Evolutionary conservation across 2,888 invertebrate species (phyloP).

Genomic region (Pristionchus mayeri): DNA sequence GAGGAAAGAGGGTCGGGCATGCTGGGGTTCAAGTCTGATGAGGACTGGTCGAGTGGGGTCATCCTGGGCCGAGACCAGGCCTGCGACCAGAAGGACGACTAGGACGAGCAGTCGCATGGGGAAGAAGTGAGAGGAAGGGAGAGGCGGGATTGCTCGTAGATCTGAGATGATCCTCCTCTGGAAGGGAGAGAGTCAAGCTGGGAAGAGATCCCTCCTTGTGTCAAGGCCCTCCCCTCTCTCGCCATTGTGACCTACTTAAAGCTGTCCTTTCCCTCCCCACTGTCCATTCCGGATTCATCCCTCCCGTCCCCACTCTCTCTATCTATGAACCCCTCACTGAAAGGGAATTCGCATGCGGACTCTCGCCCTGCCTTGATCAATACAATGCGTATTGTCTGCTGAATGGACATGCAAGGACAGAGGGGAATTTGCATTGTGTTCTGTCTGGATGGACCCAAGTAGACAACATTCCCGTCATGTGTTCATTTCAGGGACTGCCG

Average conservation of each 20-base stretch:
- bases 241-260: slow-evolving; percentile 44
- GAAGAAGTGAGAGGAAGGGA: not conserved
- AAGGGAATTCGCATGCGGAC: slow-evolving; percentile 31
- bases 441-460: slow-evolving; percentile 18
- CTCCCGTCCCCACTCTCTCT: slow-evolving; percentile 32
- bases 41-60: slow-evolving; percentile 62
- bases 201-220: slow-evolving; percentile 19
- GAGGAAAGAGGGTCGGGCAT: slow-evolving; percentile 56
- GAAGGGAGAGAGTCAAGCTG: slow-evolving; percentile 23
- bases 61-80: slow-evolving; percentile 53
- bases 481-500: not conserved
- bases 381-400: slow-evolving; percentile 21
- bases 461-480: not conserved
- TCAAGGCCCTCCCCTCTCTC: slow-evolving; percentile 46
- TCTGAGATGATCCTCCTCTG: slow-evolving; percentile 38
- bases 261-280: slow-evolving; percentile 49
- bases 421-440: slow-evolving; percentile 26
- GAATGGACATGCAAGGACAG: slow-evolving; percentile 22
- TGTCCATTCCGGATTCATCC: slow-evolving; percentile 47
- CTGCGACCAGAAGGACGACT: slow-evolving; percentile 51
- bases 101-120: slow-evolving; percentile 23
- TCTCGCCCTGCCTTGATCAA: slow-evolving; percentile 4
- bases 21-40: slow-evolving; percentile 60
- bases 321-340: slow-evolving; percentile 12
- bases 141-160: slow-evolving; percentile 8